Evolutionary conservation across 2,888 invertebrate genomes (phyloP).

Genomic region (Apotomis capreana): DNA sequence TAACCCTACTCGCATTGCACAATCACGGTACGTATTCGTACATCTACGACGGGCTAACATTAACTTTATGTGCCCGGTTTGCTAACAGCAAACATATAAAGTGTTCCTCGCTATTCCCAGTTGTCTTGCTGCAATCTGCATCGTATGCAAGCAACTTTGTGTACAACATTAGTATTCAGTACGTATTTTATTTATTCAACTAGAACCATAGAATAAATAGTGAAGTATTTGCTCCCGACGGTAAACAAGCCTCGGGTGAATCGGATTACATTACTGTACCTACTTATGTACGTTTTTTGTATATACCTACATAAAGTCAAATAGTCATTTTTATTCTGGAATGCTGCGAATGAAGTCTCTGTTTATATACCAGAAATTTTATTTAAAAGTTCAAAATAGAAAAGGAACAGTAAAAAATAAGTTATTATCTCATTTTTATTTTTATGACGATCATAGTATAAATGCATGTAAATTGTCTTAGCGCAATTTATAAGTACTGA

Average conservation of each 20-base stretch:
- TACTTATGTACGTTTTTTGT: not conserved
- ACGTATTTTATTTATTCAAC: slow-evolving; percentile 38
- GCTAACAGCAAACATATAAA: slow-evolving; percentile 23
- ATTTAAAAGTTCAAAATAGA: too few relatives aligned
- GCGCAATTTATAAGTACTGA: too few relatives aligned
- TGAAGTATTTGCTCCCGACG: slow-evolving; percentile 24
- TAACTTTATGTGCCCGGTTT: slow-evolving; percentile 23
- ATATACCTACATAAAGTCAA: too few relatives aligned
- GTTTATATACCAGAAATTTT: too few relatives aligned
- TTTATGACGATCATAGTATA: too few relatives aligned
- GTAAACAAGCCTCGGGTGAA: slow-evolving; percentile 4
- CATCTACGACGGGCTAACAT: slow-evolving; percentile 43
- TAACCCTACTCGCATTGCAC: slow-evolving; percentile 49
- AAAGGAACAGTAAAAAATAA: too few relatives aligned
- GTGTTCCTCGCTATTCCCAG: slow-evolving; percentile 40
- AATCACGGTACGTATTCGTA: slow-evolving; percentile 45
- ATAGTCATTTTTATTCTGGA: not conserved
- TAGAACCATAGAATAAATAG: slow-evolving; percentile 17
- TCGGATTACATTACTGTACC: not conserved
- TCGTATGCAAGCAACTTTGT: slow-evolving; percentile 45
- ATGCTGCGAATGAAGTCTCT: too few relatives aligned
- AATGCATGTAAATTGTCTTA: too few relatives aligned
- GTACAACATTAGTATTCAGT: slow-evolving; percentile 43
- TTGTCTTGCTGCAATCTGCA: slow-evolving; percentile 46
- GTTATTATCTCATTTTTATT: too few relatives aligned